Conservation (phyloP, 2,113 vertebrate species). For the Lepisosteus oculatus region DNA sequence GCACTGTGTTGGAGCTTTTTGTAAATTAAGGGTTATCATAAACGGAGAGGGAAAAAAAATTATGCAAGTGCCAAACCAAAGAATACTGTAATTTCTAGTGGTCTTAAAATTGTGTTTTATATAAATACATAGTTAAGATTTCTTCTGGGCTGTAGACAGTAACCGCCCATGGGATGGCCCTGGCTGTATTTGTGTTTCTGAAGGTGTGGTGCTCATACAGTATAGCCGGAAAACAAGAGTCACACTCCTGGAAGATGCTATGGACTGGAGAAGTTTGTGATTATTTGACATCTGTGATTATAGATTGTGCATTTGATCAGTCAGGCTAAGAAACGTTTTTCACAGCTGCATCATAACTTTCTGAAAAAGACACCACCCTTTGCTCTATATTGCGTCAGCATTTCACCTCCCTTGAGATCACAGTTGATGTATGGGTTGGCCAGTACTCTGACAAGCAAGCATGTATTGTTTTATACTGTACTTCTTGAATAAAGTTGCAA, state of each 20-base stretch:
- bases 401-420: conserved; percentile 18
- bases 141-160: neutral
- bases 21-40: conserved; percentile 49
- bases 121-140: neutral
- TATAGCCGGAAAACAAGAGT: conserved; percentile 9
- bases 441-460: conserved; percentile 36
- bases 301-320: conserved; percentile 43
- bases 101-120: neutral
- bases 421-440: conserved; percentile 10
- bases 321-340: conserved; percentile 56
- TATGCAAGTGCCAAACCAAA: conserved; percentile 19
- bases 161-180: neutral
- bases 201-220: neutral
- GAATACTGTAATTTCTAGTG: neutral
- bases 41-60: conserved; percentile 21
- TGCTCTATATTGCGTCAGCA: conserved; percentile 45
- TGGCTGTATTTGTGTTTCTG: neutral
- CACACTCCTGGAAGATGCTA: conserved; percentile 5
- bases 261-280: conserved; percentile 30
- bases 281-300: conserved; percentile 56
- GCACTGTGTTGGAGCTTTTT: conserved; percentile 50
- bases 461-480: conserved; percentile 59
- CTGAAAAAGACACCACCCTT: conserved; percentile 56
- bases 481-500: conserved; percentile 42
- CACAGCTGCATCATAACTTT: conserved; percentile 63